Conservation (phyloP, 2,113 vertebrate genomes). For the Carassius gibelio region DNA sequence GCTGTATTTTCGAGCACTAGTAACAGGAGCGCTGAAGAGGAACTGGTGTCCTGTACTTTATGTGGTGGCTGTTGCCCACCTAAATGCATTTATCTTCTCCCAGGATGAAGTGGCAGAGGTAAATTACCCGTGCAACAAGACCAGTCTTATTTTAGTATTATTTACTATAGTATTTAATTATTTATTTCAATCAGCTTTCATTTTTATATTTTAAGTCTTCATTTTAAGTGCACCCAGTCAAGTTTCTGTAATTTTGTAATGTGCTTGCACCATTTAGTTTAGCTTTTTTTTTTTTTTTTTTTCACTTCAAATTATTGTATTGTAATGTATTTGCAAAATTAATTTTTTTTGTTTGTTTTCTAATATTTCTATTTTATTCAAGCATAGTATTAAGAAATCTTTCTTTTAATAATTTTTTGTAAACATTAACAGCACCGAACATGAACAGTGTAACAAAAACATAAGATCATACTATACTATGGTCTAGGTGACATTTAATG, state of each 20-base stretch:
- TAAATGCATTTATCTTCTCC: conserved; percentile 94
- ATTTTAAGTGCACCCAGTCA: too few species aligned
- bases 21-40: conserved; percentile 79
- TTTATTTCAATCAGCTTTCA: too few species aligned
- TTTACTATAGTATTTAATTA: conserved; percentile 39
- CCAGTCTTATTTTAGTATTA: background rate
- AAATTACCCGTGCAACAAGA: conserved; percentile 25
- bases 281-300: too few species aligned
- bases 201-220: too few species aligned
- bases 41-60: conserved; percentile 91
- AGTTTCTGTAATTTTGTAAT: too few species aligned
- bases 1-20: conserved; percentile 88
- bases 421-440: background rate
- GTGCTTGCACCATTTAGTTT: too few species aligned
- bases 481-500: background rate
- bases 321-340: too few species aligned
- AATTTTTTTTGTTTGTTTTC: too few species aligned
- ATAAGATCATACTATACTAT: background rate
- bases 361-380: too few species aligned
- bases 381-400: too few species aligned
- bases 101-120: conserved; percentile 84
- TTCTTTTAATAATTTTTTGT: background rate
- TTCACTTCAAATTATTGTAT: too few species aligned
- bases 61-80: conserved; percentile 84
- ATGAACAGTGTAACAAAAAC: background rate